Evolutionary conservation across 2,888 invertebrate genomes (phyloP), one percentile per base, ranked within the genome.

Genomic region (Labia minor): DNA sequence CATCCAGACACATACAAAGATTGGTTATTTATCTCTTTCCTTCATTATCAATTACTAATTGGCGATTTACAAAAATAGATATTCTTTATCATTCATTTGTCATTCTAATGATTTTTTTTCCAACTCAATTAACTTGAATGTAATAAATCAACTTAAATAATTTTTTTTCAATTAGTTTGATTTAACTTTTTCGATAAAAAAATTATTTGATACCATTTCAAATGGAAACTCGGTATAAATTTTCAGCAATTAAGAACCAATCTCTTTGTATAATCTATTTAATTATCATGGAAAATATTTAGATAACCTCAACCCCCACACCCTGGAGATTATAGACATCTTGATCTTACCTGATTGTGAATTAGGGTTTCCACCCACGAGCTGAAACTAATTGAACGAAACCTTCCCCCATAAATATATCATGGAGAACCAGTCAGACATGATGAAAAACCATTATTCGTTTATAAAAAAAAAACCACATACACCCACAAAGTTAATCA

Each of bases 81-180:
- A 26, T 26, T 26, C 26, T 26, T 26, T 26, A 26, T 26, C 26
- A 26, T 26, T 26, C 26, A 26, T 26, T 26, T 26, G 26, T 26
- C 26, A 26, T 26, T 8, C 26, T 3, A 26, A 26, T 26, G 26
- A 26, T 26, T 26, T 26, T n/a, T 33, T 49, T 49, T 49, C 16
- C 49, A 49, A 16, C 49, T 49, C 49, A 49, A n/a, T 49, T 49
- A 49, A 49, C 49, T 49, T n/a, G 8, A 16, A 49, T 49, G 16
- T 49, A 49, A 49, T 49, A 49, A 49, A 49, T 49, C 14, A 49
- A 33, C 33, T 11, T 11, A 16, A 49, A 10, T 10, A 49, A 10
- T 49, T 49, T 49, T 49, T n/a, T 49, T 49, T 49, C 49, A 49
- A 49, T 49, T 49, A 49, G 49, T 49, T 6, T 49, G 49, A 49